Evolutionary conservation across 2,888 invertebrate genomes (phyloP), one percentile per base, ranked within the genome.

Genomic region (Amblyjoppa proteus): DNA sequence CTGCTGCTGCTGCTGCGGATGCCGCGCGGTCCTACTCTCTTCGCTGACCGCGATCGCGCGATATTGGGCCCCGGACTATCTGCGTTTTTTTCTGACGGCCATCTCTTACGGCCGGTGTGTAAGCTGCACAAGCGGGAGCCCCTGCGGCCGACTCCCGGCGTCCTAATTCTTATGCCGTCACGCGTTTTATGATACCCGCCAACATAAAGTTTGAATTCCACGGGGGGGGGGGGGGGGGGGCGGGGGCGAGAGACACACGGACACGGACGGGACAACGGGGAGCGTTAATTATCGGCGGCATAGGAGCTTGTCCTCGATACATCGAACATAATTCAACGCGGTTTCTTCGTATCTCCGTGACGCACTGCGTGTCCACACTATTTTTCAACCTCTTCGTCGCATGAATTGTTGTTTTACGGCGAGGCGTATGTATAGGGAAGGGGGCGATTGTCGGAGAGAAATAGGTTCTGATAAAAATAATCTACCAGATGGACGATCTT

Each of bases 151-250:
- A 83, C 83, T 83, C 77, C 85, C 69, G 88, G 92, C 91, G 91
- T 93, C 93, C 92, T 92, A 92, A 93, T 93, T 93, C 92, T 92
- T 91, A 90, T 91, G 92, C 92, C 93, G 92, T 92, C 93, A 92
- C 92, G 92, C 92, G 91, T 92, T 92, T 93, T 93, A 93, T 91
- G 92, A 92, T 91, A 93, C 93, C 90, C 91, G 91, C 93, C 91
- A 92, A 92, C 93, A 93, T 93, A 93, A 93, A 93, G 92, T 93
- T 92, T 91, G 91, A 91, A 93, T 93, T 93, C 92, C 93, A 91
- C 89, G 89, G 89, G 56, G 56, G 88, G 85, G 89, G 88, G 25
- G 34, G 64, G 45, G 70, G 68, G 53, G 53, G 25, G 61, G 16
- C 28, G 49, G 51, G 56, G 82, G 56, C 45, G 64, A 71, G 71